A percentile compares a stretch with the other conserved stretches of the same genome.
Conservation (phyloP, 2,113 vertebrate species). For the zebrafish (Danio rerio) region GRCz12tu NC_133184.1:32028501-32029000, state of each 20-base stretch:
- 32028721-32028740: background rate
- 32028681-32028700: background rate
- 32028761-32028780: background rate
- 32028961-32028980: too few relatives aligned
- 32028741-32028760: background rate
- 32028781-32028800: background rate
- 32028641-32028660: background rate
- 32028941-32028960: too few relatives aligned
- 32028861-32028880: too few relatives aligned
- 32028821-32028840: too few relatives aligned
- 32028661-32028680: background rate
- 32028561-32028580: slow-evolving; percentile 42
- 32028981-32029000: too few relatives aligned
- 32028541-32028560: slow-evolving; percentile 39
- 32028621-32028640: background rate
- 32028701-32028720: background rate
- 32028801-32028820: too few relatives aligned
- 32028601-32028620: background rate
- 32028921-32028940: too few relatives aligned
- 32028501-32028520: slow-evolving; percentile 41
- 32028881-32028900: too few relatives aligned
- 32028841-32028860: too few relatives aligned
- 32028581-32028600: background rate
- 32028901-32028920: too few relatives aligned
- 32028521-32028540: slow-evolving; percentile 51